These are phyloP conservation scores for Baccha elongata DNA, from an alignment of 2,888 invertebrate species.

Conservation along the genomic window DNA sequence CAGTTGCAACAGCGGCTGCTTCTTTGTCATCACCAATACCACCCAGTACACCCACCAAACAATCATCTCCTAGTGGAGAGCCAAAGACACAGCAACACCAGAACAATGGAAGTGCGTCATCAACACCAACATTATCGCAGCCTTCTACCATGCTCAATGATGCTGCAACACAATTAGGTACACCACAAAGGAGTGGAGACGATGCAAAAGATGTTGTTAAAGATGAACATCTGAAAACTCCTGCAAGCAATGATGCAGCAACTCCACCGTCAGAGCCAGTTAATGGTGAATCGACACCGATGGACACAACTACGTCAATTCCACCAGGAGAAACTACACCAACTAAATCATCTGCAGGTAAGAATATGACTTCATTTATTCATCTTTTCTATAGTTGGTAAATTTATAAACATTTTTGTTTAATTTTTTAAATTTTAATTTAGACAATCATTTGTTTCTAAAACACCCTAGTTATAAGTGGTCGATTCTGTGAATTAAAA, in stretches of 20 bases:
- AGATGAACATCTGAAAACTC: constrained; percentile 28
- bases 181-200: constrained; percentile 28
- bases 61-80: constrained; percentile 36
- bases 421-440: too few species aligned
- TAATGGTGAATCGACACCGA: constrained; percentile 76
- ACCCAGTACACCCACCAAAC: constrained; percentile 77
- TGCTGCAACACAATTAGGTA: constrained; percentile 59
- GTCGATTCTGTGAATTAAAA: too few species aligned
- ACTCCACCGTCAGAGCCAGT: constrained; percentile 46
- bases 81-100: constrained; percentile 47
- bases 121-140: constrained; percentile 54
- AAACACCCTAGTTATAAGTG: too few species aligned
- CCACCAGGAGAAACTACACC: constrained; percentile 51
- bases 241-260: constrained; percentile 42
- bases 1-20: constrained; percentile 51
- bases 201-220: constrained; percentile 42
- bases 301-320: constrained; percentile 75
- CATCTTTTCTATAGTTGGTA: too few species aligned
- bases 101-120: constrained; percentile 52
- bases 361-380: constrained; percentile 2
- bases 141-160: constrained; percentile 34
- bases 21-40: constrained; percentile 74
- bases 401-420: too few species aligned
- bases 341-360: constrained; percentile 58
- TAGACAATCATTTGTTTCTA: too few species aligned